A percentile compares a stretch with the other conserved stretches of the same genome.
phyloP scores from a whole-genome alignment of 2,888 invertebrate genomes.

The Agonum fuliginosum region DNA sequence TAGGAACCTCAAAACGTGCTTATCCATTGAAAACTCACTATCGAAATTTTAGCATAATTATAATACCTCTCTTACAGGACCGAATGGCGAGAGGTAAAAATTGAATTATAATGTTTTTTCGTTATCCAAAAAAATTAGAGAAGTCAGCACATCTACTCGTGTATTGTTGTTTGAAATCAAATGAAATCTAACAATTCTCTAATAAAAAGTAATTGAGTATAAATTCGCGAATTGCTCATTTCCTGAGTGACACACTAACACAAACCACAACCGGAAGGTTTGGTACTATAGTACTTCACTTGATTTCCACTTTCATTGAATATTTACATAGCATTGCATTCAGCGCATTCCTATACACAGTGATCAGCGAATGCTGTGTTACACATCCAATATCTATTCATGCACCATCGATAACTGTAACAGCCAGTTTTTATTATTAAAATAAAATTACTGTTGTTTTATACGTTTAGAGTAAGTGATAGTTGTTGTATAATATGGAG shows the following conservation, averaged over 20 bases:
- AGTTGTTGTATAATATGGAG: conserved; percentile 5
- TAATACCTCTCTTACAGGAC: too few relatives aligned
- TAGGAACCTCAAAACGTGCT: too few relatives aligned
- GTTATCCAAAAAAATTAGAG: too few relatives aligned
- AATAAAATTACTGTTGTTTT: conserved; percentile 13
- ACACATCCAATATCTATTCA: conserved; percentile 8
- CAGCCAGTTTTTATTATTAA: conserved; percentile 6
- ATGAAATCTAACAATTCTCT: background rate
- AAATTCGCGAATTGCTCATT: conserved; percentile 6
- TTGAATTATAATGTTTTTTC: too few relatives aligned
- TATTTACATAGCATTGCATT: conserved; percentile 6
- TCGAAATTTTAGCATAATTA: too few relatives aligned
- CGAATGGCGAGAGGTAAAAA: too few relatives aligned
- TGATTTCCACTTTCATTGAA: conserved; percentile 37
- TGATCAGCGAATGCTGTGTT: background rate
- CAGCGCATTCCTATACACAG: conserved; percentile 1
- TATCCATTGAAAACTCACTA: too few relatives aligned
- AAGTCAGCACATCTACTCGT: background rate
- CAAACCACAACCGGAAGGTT: conserved; percentile 26
- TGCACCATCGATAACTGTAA: conserved; percentile 41
- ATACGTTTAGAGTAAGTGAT: conserved; percentile 12
- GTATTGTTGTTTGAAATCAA: background rate
- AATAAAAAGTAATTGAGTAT: background rate
- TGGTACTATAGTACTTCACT: background rate
- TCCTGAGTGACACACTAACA: conserved; percentile 40